Percentiles rank a stretch among this genome's conserved stretches.
Evolutionary conservation across 2,797 vertebrate species (phyloP).

Genomic region (Pempheris klunzingeri): DNA sequence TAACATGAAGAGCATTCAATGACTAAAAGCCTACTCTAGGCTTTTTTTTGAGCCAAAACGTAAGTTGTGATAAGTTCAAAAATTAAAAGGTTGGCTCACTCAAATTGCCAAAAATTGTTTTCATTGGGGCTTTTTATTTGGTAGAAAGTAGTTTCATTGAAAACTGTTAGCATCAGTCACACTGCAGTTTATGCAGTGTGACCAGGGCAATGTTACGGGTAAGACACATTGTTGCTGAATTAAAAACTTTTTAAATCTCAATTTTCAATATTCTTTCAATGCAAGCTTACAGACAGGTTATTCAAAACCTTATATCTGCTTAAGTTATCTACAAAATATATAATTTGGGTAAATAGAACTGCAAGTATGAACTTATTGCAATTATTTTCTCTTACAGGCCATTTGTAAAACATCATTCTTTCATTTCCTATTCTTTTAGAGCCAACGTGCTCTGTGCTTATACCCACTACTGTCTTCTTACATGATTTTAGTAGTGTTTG

Average conservation of each 20-base stretch:
- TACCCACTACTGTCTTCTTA: constrained; percentile 8
- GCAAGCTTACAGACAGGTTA: not conserved
- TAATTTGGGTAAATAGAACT: not conserved
- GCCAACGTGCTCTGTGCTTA: constrained; percentile 8
- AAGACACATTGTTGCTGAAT: not conserved
- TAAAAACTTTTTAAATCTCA: not conserved
- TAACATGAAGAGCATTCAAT: not conserved
- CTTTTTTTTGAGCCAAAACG: not conserved
- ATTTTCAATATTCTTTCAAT: not conserved
- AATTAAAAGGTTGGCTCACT: not conserved
- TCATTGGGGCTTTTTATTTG: not conserved
- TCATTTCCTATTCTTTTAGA: constrained; percentile 22
- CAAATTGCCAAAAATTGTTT: not conserved
- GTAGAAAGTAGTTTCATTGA: not conserved
- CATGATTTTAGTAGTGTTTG: constrained; percentile 42
- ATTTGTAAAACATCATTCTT: constrained; percentile 1
- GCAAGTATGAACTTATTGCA: not conserved
- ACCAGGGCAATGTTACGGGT: not conserved
- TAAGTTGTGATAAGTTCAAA: constrained; percentile 1
- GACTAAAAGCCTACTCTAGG: not conserved
- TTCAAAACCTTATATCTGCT: not conserved
- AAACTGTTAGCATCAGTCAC: not conserved
- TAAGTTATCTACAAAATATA: not conserved
- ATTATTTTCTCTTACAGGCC: not conserved
- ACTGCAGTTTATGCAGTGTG: not conserved